Percentiles rank a stretch among this genome's conserved stretches.
Conservation (phyloP, 2,888 invertebrate species). For the Lymantria dispar region DNA sequence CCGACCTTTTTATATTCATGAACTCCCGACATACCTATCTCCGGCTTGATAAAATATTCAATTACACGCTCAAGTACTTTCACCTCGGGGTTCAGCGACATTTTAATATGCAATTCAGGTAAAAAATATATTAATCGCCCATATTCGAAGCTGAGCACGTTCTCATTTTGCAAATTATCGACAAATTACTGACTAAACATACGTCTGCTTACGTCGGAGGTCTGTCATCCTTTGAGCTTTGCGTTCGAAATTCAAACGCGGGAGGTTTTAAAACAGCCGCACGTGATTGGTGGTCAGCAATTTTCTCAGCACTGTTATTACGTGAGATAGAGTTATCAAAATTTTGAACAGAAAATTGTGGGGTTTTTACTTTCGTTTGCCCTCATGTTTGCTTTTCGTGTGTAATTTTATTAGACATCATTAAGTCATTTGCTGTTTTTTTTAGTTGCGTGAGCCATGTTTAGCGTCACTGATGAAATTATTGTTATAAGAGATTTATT, state of each 20-base stretch:
- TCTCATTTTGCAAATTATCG: slow-evolving; percentile 53
- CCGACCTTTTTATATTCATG: slow-evolving; percentile 55
- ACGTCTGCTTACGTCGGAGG: slow-evolving; percentile 51
- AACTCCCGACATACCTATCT: slow-evolving; percentile 34
- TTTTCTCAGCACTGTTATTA: slow-evolving; percentile 64
- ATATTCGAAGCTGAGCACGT: slow-evolving; percentile 32
- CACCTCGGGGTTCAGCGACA: slow-evolving; percentile 57
- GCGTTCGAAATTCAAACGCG: slow-evolving; percentile 60
- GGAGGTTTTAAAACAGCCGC: slow-evolving; percentile 38
- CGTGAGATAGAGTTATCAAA: slow-evolving; percentile 72
- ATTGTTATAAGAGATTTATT: slow-evolving; percentile 23
- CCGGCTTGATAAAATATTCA: slow-evolving; percentile 58
- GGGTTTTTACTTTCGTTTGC: slow-evolving; percentile 58
- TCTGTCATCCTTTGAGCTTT: slow-evolving; percentile 48
- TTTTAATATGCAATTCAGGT: slow-evolving; percentile 40
- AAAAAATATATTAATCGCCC: slow-evolving; percentile 28
- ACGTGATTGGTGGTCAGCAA: slow-evolving; percentile 61
- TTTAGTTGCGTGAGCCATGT: slow-evolving; percentile 21
- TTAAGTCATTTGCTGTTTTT: slow-evolving; percentile 46
- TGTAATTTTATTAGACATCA: slow-evolving; percentile 58
- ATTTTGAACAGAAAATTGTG: slow-evolving; percentile 63
- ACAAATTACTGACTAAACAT: slow-evolving; percentile 60
- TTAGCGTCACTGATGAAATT: slow-evolving; percentile 16
- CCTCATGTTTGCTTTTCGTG: slow-evolving; percentile 62
- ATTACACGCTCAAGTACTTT: slow-evolving; percentile 54